phyloP scores from a whole-genome alignment of 2,797 vertebrate species.

The Octomys mimax region DNA sequence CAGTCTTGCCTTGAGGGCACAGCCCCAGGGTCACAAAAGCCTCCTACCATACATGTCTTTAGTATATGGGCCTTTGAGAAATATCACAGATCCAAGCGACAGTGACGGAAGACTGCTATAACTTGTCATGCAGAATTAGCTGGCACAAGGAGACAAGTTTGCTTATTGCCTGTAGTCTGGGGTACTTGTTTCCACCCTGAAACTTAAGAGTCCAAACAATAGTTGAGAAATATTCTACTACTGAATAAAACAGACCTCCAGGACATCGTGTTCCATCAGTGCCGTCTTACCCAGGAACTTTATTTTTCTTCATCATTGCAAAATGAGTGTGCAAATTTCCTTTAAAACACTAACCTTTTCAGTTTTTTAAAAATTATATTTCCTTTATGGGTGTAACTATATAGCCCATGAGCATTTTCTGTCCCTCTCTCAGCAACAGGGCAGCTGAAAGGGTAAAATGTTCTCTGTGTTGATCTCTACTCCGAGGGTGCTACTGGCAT shows the following conservation, averaged over 20 bases:
- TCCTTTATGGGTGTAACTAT: not conserved
- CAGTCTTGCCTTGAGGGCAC: not conserved
- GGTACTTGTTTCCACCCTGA: not conserved
- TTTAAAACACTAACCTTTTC: constrained; percentile 15
- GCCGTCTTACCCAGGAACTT: not conserved
- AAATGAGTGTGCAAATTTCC: not conserved
- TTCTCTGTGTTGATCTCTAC: not conserved
- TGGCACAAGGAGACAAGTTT: not conserved
- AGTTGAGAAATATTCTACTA: not conserved
- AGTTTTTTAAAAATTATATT: not conserved
- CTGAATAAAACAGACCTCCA: not conserved
- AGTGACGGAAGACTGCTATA: not conserved
- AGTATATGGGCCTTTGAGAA: not conserved
- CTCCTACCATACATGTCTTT: not conserved
- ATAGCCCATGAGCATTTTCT: not conserved
- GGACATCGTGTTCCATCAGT: not conserved
- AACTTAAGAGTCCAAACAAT: not conserved
- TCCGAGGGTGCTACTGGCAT: fast-evolving
- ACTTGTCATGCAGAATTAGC: not conserved
- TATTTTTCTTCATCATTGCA: constrained; percentile 1
- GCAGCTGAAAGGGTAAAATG: not conserved
- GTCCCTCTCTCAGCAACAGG: not conserved
- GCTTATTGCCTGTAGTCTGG: not conserved
- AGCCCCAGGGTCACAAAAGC: too few species aligned
- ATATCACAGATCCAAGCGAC: not conserved